Base-by-base conservation (phyloP, 2,888 invertebrate species). In the Latrodectus elegans region DNA sequence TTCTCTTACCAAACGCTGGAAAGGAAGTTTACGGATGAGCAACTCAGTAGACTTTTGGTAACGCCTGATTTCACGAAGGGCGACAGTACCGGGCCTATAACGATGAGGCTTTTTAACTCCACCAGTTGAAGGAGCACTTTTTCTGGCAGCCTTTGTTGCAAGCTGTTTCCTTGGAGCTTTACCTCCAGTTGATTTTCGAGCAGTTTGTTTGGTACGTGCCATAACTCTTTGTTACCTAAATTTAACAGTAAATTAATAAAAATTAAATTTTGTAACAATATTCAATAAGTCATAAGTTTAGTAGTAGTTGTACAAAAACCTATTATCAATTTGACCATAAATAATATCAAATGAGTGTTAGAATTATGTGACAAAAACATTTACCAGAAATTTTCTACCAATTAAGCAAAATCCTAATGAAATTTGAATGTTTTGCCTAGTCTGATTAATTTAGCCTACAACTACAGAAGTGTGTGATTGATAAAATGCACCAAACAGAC, bases 191-290 rank as follows among this genome's bases (percentile, higher is more conserved):
- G 97, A 97, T 93, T 98, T 98, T 95, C 97, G 96, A 82, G 97
- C 98, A 82, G 98, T 98, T 93, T 98, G 98, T 95, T 98, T 98
- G 53, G 98, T 98, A 96, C 98, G 97, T 90, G 97, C 98, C 98
- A 98, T 98, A 94, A 15, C 49, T 85, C 78, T 38, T 38, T 6
- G 6, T 38, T 38, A 38, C 4, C 38, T 38, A 2, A 6, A 38
- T 38, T 38, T 38, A 38, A 38, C 6, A 38, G 38, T 6, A 38
- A 38, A 6, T 38, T 38, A 38, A 38, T 6, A 0, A 38, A 38
- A 38, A 38, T 38, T 38, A 38, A 74, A 53, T 67, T 22, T 67
- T 73, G 1, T 2, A 65, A 65, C 8, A 73, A 76, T 6, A 64
- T 64, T 65, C 10, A 9, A 65, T 2, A 60, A n/a, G 12, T 65